Base-by-base conservation (phyloP, 2,797 vertebrate species). In the Delichon dasypus region DNA sequence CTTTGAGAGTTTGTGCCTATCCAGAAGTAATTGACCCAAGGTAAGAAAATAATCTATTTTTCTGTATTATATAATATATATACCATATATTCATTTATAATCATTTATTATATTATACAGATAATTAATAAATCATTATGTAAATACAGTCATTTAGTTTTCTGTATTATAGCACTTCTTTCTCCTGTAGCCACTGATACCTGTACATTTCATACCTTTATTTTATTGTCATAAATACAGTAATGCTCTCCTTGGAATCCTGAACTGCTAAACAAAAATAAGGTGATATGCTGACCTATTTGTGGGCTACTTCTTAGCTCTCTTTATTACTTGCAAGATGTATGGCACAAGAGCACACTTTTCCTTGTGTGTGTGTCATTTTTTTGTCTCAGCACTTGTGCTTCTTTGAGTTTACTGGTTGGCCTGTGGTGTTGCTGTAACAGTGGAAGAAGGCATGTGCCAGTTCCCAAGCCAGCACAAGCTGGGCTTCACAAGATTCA, bases 1-100 rank as follows among this genome's bases (percentile, higher is more conserved):
- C 99, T 22, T 97, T 99, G 92, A 98, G 99, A 93, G 99, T 99
- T 30, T 99, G 99, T 95, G 98, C 98, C 83, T 99, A 99, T 94
- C 98, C 99, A 68, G 98, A 99, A 54, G 97, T 98, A 38, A 97
- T 98, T 58, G 97, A 97, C 88, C 84, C 98, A 96, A 99, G 98
- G 99, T 99, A 94, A 94, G 90, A 89, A 87, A 54, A 36, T 22
- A 44, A 13, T 19, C 51, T 72, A 0, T 64, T 91, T 89, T 62
- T 58, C 53, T 67, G 5, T 67, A 5, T 76, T 14, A 1, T 14
- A 50, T 18, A 44, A 44, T 44, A 44, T 44, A 44, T 44, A 44
- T 18, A 44, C 38, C 38, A 38, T 38, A 44, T 44, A 44, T 44
- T 44, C 42, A 44, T 44, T 44, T 44, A 44, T 44, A 44, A 44